A percentile compares a stretch with the other conserved stretches of the same genome.
phyloP scores from a whole-genome alignment of 23 tunicate genomes.

The Clavelina lepadiformis region DNA sequence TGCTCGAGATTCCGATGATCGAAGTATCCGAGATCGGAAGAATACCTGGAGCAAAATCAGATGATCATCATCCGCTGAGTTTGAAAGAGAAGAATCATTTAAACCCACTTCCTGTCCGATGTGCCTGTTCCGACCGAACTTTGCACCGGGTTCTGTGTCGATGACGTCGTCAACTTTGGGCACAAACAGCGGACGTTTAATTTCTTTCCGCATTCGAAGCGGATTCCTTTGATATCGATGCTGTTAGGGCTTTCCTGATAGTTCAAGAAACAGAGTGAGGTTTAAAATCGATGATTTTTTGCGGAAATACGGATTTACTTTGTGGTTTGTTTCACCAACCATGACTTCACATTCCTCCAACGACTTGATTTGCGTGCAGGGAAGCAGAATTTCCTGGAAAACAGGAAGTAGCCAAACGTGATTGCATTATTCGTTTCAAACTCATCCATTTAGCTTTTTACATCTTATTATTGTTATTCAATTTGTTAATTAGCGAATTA shows the following conservation, averaged over 20 bases:
- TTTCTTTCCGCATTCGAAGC: conserved; percentile 47
- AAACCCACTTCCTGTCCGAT: neutral
- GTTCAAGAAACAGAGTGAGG: too few relatives aligned
- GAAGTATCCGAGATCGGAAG: conserved; percentile 73
- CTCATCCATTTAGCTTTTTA: too few relatives aligned
- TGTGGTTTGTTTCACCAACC: too few relatives aligned
- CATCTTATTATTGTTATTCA: too few relatives aligned
- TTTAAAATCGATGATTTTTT: too few relatives aligned
- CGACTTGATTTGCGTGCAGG: conserved; percentile 14
- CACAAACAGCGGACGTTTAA: conserved; percentile 35
- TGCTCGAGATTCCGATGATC: conserved; percentile 63
- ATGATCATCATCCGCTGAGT: too few relatives aligned
- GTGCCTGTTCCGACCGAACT: conserved; percentile 36
- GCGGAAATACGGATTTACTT: too few relatives aligned
- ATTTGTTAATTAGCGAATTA: conserved; percentile 6
- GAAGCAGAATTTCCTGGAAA: conserved; percentile 13
- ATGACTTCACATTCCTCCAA: conserved; percentile 12
- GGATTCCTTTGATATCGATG: conserved; percentile 9
- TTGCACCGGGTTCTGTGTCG: conserved; percentile 52
- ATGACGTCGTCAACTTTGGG: conserved; percentile 26
- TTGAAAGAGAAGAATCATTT: too few relatives aligned
- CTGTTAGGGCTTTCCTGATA: too few relatives aligned
- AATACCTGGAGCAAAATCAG: too few relatives aligned
- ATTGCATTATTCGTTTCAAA: too few relatives aligned
- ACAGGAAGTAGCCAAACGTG: too few relatives aligned